Evolutionary conservation across 2,113 vertebrate species (phyloP).

Genomic region (Neogobius melanostomus): DNA sequence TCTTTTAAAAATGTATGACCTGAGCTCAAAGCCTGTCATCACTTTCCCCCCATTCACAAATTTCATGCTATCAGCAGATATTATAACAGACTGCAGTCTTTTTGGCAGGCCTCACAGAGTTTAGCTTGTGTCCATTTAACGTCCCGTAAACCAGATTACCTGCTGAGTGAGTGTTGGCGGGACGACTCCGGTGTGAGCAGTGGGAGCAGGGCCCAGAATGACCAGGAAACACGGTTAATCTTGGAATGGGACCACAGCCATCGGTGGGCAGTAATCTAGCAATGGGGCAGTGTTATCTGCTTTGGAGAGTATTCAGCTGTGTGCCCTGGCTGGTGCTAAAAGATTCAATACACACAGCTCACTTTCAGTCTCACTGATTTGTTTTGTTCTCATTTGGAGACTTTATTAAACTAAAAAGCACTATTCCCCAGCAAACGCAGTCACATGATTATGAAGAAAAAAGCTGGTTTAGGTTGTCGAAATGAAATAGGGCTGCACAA

Average conservation of each 20-base stretch:
- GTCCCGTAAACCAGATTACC: slow-evolving; percentile 65
- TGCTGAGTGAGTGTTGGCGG: slow-evolving; percentile 60
- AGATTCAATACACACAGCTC: slow-evolving; percentile 1
- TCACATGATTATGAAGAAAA: no score
- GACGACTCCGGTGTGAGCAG: slow-evolving; percentile 51
- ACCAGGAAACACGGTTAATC: slow-evolving; percentile 54
- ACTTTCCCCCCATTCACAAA: neutral
- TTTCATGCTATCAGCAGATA: slow-evolving; percentile 49
- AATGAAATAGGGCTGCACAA: no score
- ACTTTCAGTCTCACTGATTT: no score
- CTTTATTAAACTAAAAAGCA: no score
- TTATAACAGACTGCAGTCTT: slow-evolving; percentile 45
- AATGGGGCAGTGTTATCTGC: slow-evolving; percentile 54
- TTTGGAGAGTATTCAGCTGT: slow-evolving; percentile 54
- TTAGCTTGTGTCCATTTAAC: slow-evolving; percentile 53
- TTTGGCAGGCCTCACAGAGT: slow-evolving; percentile 47
- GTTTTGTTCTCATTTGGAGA: no score
- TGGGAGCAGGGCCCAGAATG: slow-evolving; percentile 59
- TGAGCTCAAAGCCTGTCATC: no score
- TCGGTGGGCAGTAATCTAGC: slow-evolving; percentile 53
- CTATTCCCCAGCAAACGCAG: no score
- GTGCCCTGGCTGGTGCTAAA: slow-evolving; percentile 32
- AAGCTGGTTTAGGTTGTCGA: no score
- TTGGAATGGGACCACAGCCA: slow-evolving; percentile 56
- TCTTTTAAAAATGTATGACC: no score